Conservation (phyloP, 2,113 vertebrate genomes). For the Periophthalmus modestus region DNA sequence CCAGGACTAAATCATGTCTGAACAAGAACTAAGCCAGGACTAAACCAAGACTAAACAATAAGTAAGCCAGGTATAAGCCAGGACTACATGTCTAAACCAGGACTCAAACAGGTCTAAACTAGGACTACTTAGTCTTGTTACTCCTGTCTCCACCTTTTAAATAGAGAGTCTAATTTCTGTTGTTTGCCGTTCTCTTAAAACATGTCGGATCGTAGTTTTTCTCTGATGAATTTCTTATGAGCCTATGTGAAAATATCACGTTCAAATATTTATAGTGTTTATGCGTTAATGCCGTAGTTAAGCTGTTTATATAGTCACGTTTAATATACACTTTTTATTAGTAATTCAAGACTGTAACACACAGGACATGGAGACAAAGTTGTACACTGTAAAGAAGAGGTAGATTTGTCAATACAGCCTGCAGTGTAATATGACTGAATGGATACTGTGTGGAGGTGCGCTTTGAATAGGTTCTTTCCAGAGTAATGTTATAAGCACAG, state of each 20-base stretch:
- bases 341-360: constrained; percentile 18
- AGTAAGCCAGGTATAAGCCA: no score
- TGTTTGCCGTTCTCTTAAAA: not conserved
- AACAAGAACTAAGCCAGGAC: no score
- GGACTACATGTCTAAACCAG: no score
- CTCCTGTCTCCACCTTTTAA: not conserved
- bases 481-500: no score
- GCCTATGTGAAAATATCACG: constrained; percentile 9
- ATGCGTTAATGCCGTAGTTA: not conserved
- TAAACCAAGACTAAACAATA: no score
- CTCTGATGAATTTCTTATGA: constrained; percentile 12
- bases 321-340: constrained; percentile 22
- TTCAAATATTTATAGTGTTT: constrained; percentile 30
- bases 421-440: no score
- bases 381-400: constrained; percentile 38
- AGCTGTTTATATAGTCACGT: constrained; percentile 21
- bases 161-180: not conserved
- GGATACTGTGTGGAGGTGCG: no score
- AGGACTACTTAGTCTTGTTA: no score
- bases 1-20: no score
- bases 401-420: constrained; percentile 54
- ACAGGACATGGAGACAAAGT: constrained; percentile 8
- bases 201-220: not conserved
- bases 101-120: no score
- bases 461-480: no score